Evolutionary conservation across 2,113 vertebrate species (phyloP).

Genomic region (Guaruba guarouba): DNA sequence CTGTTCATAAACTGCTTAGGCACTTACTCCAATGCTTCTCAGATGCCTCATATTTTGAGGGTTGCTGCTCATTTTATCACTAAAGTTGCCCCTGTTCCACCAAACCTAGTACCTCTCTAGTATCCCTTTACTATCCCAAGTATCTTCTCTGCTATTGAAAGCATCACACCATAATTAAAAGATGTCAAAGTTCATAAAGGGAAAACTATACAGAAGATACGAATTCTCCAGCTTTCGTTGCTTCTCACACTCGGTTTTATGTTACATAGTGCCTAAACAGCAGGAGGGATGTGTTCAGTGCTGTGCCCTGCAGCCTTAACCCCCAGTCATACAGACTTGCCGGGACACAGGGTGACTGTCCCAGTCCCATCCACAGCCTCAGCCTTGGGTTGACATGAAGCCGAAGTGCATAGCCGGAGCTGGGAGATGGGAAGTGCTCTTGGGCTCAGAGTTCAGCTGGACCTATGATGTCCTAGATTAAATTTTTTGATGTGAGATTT

Average conservation of each 20-base stretch:
- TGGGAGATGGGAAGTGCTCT: background rate
- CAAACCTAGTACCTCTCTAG: background rate
- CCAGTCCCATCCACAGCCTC: background rate
- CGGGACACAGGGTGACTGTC: background rate
- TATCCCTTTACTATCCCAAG: background rate
- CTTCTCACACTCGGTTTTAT: background rate
- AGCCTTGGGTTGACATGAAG: background rate
- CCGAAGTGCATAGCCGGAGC: background rate
- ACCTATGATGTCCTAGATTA: background rate
- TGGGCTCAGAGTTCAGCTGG: constrained; percentile 11
- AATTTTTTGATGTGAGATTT: background rate
- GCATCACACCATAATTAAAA: background rate
- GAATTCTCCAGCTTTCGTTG: background rate
- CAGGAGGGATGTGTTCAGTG: background rate
- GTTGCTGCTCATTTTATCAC: background rate
- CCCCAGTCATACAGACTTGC: background rate
- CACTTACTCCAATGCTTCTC: constrained; percentile 32
- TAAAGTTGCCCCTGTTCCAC: background rate
- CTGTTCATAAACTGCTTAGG: constrained; percentile 41
- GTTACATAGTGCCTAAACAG: background rate
- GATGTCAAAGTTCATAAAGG: background rate
- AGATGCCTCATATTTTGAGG: constrained; percentile 39
- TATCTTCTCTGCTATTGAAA: background rate
- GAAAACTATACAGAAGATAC: background rate
- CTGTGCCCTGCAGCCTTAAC: accelerated